Evolutionary conservation across 2,888 invertebrate genomes (phyloP), one percentile per base, ranked within the genome.

Genomic region (Drosophila rubida): DNA sequence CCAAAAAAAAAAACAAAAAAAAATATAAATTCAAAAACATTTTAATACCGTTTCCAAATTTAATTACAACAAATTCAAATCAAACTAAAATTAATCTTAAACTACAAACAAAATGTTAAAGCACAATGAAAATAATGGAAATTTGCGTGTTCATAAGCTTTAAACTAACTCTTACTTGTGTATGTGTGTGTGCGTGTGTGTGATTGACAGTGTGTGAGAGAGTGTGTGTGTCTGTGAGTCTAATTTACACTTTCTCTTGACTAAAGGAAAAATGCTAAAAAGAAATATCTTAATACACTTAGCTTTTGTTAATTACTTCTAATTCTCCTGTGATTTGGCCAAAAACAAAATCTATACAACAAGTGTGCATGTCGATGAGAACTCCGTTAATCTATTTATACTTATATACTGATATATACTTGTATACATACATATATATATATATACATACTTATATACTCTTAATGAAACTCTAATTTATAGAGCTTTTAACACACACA

Each of bases 321-420:
- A 74, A 76, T 76, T 76, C 76, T 76, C 76, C 76, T 76, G 76
- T 77, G 76, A 76, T 76, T 76, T 77, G 78, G 76, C 76, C 76
- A 76, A 76, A 75, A 60, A 46, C 25, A 19, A 46, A 71, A 71
- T 59, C 66, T 59, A 45, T 44, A 68, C 32, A 14, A 46, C 69
- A 61, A 71, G 46, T 68, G 72, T 64, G 72, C 63, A 73, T 73
- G 72, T 57, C 41, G 9, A 25, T 32, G 14, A 62, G 23, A 57
- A 60, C 55, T 64, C 35, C 54, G 48, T 58, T 61, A 54, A 63
- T 54, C 55, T 74, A 61, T 68, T 62, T 67, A 65, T 60, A 69
- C 22, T 32, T 62, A 59, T 44, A 55, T 69, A 63, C 69, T 69
- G 27, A 67, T 69, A 66, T 49, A 61, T 44, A 63, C 27, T 48